Conservation (phyloP, 2,888 invertebrate species). For the Ophion slaviceki region DNA sequence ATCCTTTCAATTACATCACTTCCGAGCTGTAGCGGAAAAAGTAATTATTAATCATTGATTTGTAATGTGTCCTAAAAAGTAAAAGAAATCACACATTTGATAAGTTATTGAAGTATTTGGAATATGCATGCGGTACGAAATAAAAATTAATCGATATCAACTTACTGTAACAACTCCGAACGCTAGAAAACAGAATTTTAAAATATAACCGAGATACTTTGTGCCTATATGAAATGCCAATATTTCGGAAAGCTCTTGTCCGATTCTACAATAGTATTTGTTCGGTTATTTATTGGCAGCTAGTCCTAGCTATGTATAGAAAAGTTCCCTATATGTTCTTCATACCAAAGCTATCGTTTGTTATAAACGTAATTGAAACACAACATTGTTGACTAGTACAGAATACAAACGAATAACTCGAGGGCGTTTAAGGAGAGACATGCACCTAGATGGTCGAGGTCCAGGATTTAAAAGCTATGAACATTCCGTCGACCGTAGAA, state of each 20-base stretch:
- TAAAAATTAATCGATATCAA: background rate
- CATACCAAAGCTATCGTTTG: background rate
- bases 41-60: no score
- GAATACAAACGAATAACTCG: no score
- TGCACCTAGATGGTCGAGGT: no score
- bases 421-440: no score
- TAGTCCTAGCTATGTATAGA: background rate
- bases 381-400: background rate
- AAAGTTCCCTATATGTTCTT: background rate
- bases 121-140: background rate
- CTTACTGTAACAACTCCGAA: constrained; percentile 70
- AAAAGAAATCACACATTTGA: background rate
- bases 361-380: background rate
- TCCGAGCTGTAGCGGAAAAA: constrained; percentile 16
- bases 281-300: background rate
- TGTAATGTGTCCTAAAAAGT: no score
- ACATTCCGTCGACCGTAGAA: no score
- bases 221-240: constrained; percentile 67
- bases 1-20: constrained; percentile 41
- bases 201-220: constrained; percentile 69
- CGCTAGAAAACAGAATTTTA: constrained; percentile 73
- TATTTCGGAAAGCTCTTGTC: constrained; percentile 63
- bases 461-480: no score
- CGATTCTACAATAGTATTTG: constrained; percentile 29
- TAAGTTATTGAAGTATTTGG: background rate